Evolutionary conservation across 1,140 invertebrate species (phyloP).

Genomic region (Steinernema khuongi): DNA sequence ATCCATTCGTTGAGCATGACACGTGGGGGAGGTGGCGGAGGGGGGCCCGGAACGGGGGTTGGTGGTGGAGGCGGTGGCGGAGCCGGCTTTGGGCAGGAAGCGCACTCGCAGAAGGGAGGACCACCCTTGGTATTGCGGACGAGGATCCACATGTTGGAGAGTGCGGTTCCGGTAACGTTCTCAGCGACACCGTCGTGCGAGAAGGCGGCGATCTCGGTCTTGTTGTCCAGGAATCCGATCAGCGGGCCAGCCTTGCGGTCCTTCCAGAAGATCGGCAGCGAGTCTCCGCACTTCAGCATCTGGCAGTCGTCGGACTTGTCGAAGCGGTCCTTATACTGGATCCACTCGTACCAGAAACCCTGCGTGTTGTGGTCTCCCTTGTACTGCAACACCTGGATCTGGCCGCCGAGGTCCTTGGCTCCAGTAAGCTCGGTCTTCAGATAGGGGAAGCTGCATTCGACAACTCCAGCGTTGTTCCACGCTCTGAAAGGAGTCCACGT

Average conservation of each 20-base stretch:
- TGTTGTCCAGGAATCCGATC: background rate
- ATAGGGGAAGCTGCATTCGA: slow-evolving; percentile 34
- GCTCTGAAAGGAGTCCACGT: slow-evolving; percentile 10
- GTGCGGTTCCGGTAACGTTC: background rate
- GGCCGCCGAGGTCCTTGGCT: slow-evolving; percentile 20
- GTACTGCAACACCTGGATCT: slow-evolving; percentile 46
- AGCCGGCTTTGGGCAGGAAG: slow-evolving; percentile 11
- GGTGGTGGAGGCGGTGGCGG: background rate
- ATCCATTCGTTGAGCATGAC: slow-evolving; percentile 44
- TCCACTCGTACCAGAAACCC: slow-evolving; percentile 54
- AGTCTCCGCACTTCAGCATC: slow-evolving; percentile 22
- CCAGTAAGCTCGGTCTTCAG: slow-evolving; percentile 23
- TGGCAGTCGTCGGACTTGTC: slow-evolving; percentile 19
- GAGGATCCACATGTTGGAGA: slow-evolving; percentile 30
- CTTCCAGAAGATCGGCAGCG: slow-evolving; percentile 27
- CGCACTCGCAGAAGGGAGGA: slow-evolving; percentile 39
- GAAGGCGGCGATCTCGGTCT: background rate
- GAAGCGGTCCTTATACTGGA: slow-evolving; percentile 47
- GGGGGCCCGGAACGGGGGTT: background rate
- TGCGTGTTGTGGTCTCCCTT: slow-evolving; percentile 44
- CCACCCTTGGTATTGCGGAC: slow-evolving; percentile 39
- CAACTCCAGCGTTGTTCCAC: slow-evolving; percentile 36
- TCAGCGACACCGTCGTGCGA: background rate
- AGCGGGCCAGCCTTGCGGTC: background rate
- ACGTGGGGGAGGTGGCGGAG: slow-evolving; percentile 18